phyloP scores from a whole-genome alignment of 2,888 invertebrate genomes.

The Tipula lateralis region DNA sequence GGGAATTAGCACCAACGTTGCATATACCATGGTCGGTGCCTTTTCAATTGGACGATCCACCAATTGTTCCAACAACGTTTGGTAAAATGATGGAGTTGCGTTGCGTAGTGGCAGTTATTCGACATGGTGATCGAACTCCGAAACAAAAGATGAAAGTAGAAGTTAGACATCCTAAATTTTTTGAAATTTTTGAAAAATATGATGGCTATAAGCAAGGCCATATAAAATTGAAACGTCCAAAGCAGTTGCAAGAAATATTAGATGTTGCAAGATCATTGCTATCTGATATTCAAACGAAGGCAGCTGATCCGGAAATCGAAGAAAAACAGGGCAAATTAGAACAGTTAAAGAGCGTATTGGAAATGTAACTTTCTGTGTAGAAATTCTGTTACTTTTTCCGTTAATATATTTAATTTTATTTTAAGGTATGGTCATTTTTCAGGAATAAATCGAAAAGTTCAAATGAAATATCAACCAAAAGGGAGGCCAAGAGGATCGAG shows the following conservation, averaged over 20 bases:
- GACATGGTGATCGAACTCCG: constrained; percentile 97
- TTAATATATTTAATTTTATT: constrained; percentile 31
- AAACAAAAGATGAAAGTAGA: constrained; percentile 99
- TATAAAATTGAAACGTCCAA: constrained; percentile 94
- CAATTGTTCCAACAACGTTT: constrained; percentile 97
- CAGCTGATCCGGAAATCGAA: constrained; percentile 87
- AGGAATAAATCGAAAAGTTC: constrained; percentile 98
- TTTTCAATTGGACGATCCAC: constrained; percentile 95
- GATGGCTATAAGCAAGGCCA: constrained; percentile 93
- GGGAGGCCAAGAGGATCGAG: constrained; percentile 87
- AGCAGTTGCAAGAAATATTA: constrained; percentile 93
- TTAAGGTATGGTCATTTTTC: constrained; percentile 97
- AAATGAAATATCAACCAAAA: constrained; percentile 97
- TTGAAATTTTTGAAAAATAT: constrained; percentile 97
- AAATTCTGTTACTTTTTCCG: constrained; percentile 2
- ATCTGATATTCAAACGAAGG: constrained; percentile 81
- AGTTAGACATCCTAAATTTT: constrained; percentile 96
- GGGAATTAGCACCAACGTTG: constrained; percentile 89
- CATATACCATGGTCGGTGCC: constrained; percentile 98
- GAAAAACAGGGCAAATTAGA: constrained; percentile 96
- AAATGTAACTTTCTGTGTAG: constrained; percentile 71
- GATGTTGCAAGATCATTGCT: constrained; percentile 91
- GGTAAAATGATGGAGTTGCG: constrained; percentile 93
- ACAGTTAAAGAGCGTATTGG: constrained; percentile 96
- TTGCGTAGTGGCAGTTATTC: constrained; percentile 94